A percentile compares a stretch with the other conserved stretches of the same genome.
These are phyloP conservation scores for Agrochola circellaris DNA, from an alignment of 2,888 invertebrate genomes.

Conservation along the genomic window DNA sequence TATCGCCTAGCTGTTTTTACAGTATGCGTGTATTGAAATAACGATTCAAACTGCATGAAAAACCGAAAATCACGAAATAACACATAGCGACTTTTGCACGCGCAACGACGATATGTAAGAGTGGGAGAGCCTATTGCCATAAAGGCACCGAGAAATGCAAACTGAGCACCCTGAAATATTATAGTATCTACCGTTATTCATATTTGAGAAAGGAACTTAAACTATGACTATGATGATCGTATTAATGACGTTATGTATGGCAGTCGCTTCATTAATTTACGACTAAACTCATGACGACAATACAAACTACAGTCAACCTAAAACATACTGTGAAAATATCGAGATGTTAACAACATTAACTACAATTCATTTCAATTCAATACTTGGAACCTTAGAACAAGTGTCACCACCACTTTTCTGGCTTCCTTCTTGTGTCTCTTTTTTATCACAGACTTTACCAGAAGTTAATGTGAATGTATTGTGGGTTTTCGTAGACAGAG, in stretches of 20 bases:
- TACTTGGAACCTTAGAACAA: conserved; percentile 79
- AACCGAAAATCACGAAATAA: no score
- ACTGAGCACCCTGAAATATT: not conserved
- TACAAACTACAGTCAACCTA: conserved; percentile 26
- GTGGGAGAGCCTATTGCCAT: not conserved
- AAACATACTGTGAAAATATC: conserved; percentile 4
- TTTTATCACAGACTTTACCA: conserved; percentile 82
- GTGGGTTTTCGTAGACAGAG: conserved; percentile 85
- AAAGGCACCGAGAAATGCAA: not conserved
- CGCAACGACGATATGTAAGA: no score
- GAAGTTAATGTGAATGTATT: conserved; percentile 86
- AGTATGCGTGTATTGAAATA: no score
- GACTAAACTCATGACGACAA: conserved; percentile 4
- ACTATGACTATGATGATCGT: conserved; percentile 11
- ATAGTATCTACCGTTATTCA: not conserved
- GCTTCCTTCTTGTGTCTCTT: conserved; percentile 79
- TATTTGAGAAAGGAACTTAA: not conserved
- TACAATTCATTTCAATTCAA: conserved; percentile 49
- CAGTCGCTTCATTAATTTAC: not conserved
- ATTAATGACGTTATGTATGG: not conserved
- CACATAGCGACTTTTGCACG: no score
- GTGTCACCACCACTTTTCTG: conserved; percentile 87
- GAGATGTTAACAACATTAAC: conserved; percentile 35
- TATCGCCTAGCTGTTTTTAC: no score
- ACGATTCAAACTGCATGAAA: no score